These are phyloP conservation scores for Micronycteris hirsuta DNA, from an alignment of 2,113 vertebrate species.

Conservation along the genomic window DNA sequence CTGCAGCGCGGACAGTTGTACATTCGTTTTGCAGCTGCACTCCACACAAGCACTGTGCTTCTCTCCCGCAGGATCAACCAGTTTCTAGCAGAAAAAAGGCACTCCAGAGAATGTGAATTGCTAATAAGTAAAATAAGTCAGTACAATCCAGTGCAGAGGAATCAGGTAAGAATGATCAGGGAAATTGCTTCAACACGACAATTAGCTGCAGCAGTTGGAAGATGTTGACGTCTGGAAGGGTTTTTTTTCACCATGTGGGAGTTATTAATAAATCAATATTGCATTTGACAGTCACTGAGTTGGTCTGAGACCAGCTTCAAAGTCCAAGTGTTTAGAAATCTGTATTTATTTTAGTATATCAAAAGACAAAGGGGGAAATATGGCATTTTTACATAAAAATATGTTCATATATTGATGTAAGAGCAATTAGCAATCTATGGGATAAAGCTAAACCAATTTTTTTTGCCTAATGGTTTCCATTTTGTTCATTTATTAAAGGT, in stretches of 20 bases:
- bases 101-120: neutral
- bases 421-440: constrained; percentile 20
- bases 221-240: constrained; percentile 61
- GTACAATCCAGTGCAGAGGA: neutral
- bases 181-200: constrained; percentile 32
- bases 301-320: constrained; percentile 58
- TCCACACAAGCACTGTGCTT: neutral
- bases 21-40: constrained; percentile 15
- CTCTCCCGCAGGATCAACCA: neutral
- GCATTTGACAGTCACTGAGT: constrained; percentile 68
- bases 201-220: constrained; percentile 63
- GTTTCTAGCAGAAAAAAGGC: neutral
- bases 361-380: constrained; percentile 63
- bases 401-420: constrained; percentile 33
- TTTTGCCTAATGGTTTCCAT: neutral
- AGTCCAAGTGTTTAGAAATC: constrained; percentile 63
- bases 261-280: constrained; percentile 73
- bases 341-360: constrained; percentile 74
- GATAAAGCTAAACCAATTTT: neutral
- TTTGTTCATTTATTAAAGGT: neutral
- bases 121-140: neutral
- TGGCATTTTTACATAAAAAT: constrained; percentile 58
- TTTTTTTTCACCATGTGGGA: constrained; percentile 59
- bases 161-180: constrained; percentile 28
- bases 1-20: neutral